A percentile compares a stretch with the other conserved stretches of the same genome.
Conservation (phyloP, 2,888 invertebrate species). For the Tenthredo notha region DNA sequence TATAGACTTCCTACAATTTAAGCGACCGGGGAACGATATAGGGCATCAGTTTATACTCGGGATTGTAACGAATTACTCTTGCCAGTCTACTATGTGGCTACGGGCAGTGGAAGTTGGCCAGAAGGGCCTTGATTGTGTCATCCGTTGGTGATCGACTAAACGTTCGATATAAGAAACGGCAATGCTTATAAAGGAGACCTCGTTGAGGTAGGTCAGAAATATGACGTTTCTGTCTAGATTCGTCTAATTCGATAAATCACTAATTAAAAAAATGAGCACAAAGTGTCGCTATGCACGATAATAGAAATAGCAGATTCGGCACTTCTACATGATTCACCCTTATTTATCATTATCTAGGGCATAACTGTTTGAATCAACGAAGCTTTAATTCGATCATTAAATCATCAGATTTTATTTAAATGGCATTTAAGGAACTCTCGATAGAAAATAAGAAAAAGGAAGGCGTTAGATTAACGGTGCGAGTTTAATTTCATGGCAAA, state of each 20-base stretch:
- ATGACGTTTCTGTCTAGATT: neutral
- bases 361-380: neutral
- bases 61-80: conserved; percentile 54
- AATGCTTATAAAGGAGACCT: conserved; percentile 77
- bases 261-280: neutral
- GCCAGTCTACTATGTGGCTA: conserved; percentile 75
- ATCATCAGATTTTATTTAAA: neutral
- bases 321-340: neutral
- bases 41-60: conserved; percentile 42
- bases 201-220: conserved; percentile 71
- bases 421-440: neutral
- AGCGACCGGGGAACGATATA: conserved; percentile 44
- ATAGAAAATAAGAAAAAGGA: neutral
- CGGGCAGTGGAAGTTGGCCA: conserved; percentile 68
- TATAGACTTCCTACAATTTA: neutral
- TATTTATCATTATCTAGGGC: neutral
- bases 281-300: neutral
- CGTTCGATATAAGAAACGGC: conserved; percentile 60
- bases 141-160: conserved; percentile 63
- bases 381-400: neutral
- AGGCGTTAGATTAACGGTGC: neutral
- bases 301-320: neutral
- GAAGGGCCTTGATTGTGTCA: conserved; percentile 71
- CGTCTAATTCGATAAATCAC: neutral
- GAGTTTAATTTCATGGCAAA: conserved; percentile 2